phyloP scores from a whole-genome alignment of 2,113 vertebrate genomes.

The Leptobrachium ailaonicum region DNA sequence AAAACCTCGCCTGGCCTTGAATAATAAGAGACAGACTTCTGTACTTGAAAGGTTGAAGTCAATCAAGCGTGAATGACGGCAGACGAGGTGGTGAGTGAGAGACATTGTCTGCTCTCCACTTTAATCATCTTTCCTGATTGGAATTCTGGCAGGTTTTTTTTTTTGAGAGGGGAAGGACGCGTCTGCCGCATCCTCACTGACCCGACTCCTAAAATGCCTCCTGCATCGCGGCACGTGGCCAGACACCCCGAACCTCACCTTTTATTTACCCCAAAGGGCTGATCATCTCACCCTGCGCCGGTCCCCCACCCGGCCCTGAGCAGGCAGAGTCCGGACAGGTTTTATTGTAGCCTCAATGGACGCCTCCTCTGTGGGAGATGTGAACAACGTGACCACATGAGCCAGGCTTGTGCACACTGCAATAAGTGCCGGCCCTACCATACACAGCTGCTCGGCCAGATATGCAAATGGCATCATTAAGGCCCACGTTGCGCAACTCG shows the following conservation, averaged over 20 bases:
- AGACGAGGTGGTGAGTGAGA: constrained; percentile 70
- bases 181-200: constrained; percentile 26
- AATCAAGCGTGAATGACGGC: constrained; percentile 90
- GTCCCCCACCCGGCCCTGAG: no score
- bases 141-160: constrained; percentile 78
- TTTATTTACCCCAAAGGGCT: not conserved
- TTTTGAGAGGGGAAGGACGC: constrained; percentile 35
- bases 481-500: constrained; percentile 6
- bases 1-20: constrained; percentile 86
- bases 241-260: not conserved
- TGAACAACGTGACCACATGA: not conserved
- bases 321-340: no score
- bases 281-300: not conserved
- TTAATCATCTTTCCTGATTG: constrained; percentile 90
- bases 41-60: constrained; percentile 88
- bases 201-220: constrained; percentile 34
- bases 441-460: constrained; percentile 38
- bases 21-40: constrained; percentile 86
- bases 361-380: no score
- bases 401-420: not conserved
- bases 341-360: no score
- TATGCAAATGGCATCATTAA: constrained; percentile 47
- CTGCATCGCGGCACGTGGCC: not conserved
- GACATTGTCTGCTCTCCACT: constrained; percentile 84
- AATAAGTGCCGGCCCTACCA: constrained; percentile 5